These are phyloP conservation scores for Crocidura indochinensis DNA, from an alignment of 2,797 vertebrate species.

Conservation along the genomic window DNA sequence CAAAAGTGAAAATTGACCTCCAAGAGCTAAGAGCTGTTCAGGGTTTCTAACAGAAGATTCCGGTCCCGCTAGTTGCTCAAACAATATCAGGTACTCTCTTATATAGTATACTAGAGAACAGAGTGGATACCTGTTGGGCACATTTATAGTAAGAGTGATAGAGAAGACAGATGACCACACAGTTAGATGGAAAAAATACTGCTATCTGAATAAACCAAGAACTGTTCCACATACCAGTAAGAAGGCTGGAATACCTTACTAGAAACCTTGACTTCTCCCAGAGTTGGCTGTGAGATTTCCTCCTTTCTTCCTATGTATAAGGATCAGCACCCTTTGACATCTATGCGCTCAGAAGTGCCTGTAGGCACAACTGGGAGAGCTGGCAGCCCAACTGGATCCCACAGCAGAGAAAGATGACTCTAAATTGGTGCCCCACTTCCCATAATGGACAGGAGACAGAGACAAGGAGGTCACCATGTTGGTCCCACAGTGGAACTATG, in stretches of 20 bases:
- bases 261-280: neutral
- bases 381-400: no score
- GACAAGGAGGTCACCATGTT: neutral
- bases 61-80: neutral
- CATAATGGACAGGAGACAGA: neutral
- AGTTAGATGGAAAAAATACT: neutral
- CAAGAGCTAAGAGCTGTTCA: neutral
- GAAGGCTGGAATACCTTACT: neutral
- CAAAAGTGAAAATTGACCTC: neutral
- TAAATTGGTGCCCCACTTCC: neutral
- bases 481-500: neutral
- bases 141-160: neutral
- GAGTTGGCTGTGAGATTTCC: neutral
- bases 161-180: neutral
- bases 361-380: no score
- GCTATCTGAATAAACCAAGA: neutral
- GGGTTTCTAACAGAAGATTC: neutral
- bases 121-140: no score
- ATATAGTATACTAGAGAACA: neutral
- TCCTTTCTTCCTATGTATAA: neutral
- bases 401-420: no score
- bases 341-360: neutral
- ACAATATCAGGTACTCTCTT: neutral
- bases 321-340: neutral
- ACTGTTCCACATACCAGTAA: neutral